Evolutionary conservation across 1,140 invertebrate genomes (phyloP), one percentile per base, ranked within the genome.

Genomic region (Vanessa tameamea): DNA sequence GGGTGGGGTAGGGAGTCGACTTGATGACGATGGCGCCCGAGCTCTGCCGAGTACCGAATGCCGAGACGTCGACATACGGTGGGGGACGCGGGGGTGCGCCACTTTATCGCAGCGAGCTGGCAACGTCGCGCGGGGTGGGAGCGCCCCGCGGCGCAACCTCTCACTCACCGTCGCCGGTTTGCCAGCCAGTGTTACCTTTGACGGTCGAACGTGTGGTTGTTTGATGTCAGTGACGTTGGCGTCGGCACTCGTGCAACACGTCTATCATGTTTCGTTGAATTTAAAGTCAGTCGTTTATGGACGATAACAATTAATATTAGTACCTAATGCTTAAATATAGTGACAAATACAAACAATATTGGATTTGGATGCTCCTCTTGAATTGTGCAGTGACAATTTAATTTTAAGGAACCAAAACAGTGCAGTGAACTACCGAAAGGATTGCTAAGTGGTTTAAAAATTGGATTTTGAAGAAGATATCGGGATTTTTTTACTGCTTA

Each of bases 111-210:
- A 69, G 82, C 87, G 90, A 88, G 87, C 87, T 87, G 90, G 90
- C 90, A 92, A 92, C 90, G 79, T 78, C 88, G 90, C 89, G 87
- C 90, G 87, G 89, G 88, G 87, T 86, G 87, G 87, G 82, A 85
- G 85, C 89, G 83, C 88, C 88, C 86, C 90, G 85, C 88, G 76
- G 85, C 88, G 87, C 89, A 91, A 89, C 90, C 90, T 89, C 90
- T 91, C 90, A 91, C 88, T 88, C 86, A 89, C 90, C 90, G 89
- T 89, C 89, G 87, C 90, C 88, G 87, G 86, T 83, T 90, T 83
- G 81, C 88, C 85, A 87, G 87, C 88, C 90, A 92, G 90, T 92
- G 87, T 91, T 92, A 92, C 90, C 90, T 92, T 92, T 92, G 90
- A 89, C 90, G 90, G 90, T 86, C 87, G 89, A 87, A 89, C 78